These are phyloP conservation scores for Cataglyphis albicans DNA, from an alignment of 2,888 invertebrate species.

Conservation along the genomic window DNA sequence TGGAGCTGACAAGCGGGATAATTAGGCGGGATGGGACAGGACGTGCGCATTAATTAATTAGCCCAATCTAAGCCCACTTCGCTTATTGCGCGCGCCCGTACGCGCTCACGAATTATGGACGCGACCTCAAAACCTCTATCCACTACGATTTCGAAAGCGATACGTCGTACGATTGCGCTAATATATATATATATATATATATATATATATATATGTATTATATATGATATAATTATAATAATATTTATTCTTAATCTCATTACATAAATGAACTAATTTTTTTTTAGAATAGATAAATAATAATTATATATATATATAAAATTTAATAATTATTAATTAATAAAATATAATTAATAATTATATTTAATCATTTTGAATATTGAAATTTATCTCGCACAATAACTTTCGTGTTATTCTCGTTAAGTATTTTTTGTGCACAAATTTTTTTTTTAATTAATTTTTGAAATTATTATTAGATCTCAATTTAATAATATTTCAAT, in stretches of 20 bases:
- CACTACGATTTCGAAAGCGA: slow-evolving; percentile 68
- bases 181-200: background rate
- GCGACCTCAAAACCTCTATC: slow-evolving; percentile 80
- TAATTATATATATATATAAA: background rate
- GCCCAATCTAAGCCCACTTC: slow-evolving; percentile 85
- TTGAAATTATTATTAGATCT: background rate
- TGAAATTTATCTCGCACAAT: background rate
- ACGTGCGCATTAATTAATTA: slow-evolving; percentile 86
- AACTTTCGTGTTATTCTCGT: background rate
- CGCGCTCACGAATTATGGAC: slow-evolving; percentile 73
- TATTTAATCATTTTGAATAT: too few relatives aligned
- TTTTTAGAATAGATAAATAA: background rate
- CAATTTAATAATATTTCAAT: background rate
- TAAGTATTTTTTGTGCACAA: background rate
- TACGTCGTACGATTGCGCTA: slow-evolving; percentile 4
- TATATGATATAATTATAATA: background rate
- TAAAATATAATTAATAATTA: too few relatives aligned
- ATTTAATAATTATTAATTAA: background rate
- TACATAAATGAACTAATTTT: background rate
- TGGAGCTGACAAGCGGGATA: slow-evolving; percentile 84
- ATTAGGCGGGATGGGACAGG: slow-evolving; percentile 85
- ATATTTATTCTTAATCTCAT: background rate
- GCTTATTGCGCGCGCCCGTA: slow-evolving; percentile 80
- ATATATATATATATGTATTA: too few relatives aligned
- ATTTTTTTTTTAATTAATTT: background rate